Evolutionary conservation across 2,113 vertebrate species (phyloP).

Genomic region (Willisornis vidua): DNA sequence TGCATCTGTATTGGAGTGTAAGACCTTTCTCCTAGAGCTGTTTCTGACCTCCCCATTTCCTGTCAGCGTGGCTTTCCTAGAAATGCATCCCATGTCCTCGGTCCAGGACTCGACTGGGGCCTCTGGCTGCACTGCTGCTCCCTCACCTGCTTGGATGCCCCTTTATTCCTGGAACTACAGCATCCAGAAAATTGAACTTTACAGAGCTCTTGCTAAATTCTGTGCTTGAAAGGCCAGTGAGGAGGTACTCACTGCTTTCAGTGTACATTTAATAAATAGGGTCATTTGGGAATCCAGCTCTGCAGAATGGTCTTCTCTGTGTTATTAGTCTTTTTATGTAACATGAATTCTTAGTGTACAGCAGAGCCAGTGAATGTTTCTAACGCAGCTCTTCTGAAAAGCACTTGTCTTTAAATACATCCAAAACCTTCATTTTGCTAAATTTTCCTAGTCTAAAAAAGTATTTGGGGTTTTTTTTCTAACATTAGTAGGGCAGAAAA

Average conservation of each 20-base stretch:
- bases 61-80: slow-evolving; percentile 27
- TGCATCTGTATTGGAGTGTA: background rate
- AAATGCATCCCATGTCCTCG: background rate
- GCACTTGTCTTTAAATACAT: background rate
- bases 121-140: background rate
- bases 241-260: background rate
- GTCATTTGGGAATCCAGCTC: background rate
- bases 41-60: slow-evolving; percentile 23
- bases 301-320: background rate
- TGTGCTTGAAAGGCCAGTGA: background rate
- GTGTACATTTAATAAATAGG: background rate
- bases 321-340: background rate
- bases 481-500: background rate
- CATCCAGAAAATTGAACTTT: background rate
- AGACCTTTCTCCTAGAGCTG: background rate
- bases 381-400: background rate
- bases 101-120: background rate
- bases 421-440: background rate
- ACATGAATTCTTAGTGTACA: background rate
- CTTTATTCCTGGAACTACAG: background rate
- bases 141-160: slow-evolving; percentile 48
- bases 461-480: background rate
- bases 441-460: background rate
- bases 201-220: background rate
- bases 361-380: background rate